Evolutionary conservation across 2,888 invertebrate species (phyloP).

Genomic region (Drosophila silvestris): DNA sequence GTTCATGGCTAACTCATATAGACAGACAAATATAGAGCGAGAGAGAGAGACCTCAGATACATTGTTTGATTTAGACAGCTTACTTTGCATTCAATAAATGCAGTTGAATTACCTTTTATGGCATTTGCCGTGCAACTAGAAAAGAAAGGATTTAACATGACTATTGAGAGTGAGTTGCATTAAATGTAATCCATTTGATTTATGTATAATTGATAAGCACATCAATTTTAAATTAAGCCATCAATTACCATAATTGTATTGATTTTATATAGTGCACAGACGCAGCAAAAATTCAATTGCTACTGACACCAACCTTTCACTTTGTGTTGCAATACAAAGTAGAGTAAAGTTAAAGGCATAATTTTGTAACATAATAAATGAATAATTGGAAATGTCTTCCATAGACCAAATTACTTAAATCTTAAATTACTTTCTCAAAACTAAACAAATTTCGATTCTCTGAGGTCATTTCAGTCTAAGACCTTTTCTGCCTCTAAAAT

Average conservation of each 20-base stretch:
- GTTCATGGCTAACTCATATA: constrained; percentile 23
- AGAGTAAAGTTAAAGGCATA: neutral
- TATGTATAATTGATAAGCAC: constrained; percentile 5
- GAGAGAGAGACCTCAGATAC: neutral
- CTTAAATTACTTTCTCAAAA: neutral
- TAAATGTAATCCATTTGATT: constrained; percentile 13
- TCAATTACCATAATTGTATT: neutral
- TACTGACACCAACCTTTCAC: neutral
- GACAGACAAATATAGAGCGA: neutral
- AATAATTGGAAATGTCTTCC: neutral
- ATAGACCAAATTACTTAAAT: too few relatives aligned
- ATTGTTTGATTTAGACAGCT: constrained; percentile 49
- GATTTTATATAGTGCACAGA: neutral
- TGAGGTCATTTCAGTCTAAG: neutral
- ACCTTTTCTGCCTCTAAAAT: neutral
- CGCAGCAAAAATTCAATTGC: neutral
- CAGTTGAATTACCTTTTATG: constrained; percentile 54
- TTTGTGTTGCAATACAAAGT: too few relatives aligned
- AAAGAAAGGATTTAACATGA: neutral
- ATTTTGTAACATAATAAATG: neutral
- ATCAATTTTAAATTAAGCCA: neutral
- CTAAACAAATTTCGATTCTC: neutral
- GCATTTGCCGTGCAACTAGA: neutral
- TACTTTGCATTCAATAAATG: constrained; percentile 36
- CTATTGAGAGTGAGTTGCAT: neutral